phyloP scores from a whole-genome alignment of 2,797 vertebrate genomes.

The Cyclura pinguis region DNA sequence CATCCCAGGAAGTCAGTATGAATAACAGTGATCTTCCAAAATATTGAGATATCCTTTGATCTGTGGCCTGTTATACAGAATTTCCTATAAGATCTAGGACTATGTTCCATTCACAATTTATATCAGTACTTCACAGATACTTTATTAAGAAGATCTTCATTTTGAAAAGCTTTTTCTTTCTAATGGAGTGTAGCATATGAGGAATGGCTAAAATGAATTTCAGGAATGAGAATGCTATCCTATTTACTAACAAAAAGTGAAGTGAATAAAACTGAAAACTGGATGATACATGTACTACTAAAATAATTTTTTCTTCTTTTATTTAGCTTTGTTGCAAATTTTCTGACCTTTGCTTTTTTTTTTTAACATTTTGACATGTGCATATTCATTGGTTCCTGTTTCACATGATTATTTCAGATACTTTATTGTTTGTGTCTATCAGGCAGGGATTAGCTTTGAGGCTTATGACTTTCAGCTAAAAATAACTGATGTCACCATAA shows the following conservation, averaged over 20 bases:
- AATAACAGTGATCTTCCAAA: neutral
- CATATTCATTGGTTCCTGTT: constrained; percentile 59
- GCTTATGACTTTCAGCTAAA: constrained; percentile 67
- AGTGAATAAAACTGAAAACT: neutral
- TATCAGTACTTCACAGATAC: neutral
- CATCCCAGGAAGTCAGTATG: neutral
- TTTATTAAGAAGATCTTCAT: neutral
- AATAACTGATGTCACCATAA: constrained; percentile 40
- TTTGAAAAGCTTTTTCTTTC: neutral
- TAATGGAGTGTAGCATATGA: neutral
- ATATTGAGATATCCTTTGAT: neutral
- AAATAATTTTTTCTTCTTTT: constrained; percentile 3
- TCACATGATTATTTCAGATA: constrained; percentile 63
- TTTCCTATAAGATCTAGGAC: neutral
- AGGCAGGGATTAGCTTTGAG: constrained; percentile 53
- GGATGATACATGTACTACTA: neutral
- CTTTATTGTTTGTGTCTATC: constrained; percentile 63
- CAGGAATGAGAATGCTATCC: neutral
- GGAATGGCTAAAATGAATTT: neutral
- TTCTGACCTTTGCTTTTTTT: constrained; percentile 31
- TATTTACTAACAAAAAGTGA: neutral
- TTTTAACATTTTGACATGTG: constrained; percentile 14
- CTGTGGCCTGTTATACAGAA: neutral
- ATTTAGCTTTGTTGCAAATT: constrained; percentile 35
- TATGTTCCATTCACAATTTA: neutral